Conservation (phyloP, 2,888 invertebrate genomes). For the Acrobasis repandana region DNA sequence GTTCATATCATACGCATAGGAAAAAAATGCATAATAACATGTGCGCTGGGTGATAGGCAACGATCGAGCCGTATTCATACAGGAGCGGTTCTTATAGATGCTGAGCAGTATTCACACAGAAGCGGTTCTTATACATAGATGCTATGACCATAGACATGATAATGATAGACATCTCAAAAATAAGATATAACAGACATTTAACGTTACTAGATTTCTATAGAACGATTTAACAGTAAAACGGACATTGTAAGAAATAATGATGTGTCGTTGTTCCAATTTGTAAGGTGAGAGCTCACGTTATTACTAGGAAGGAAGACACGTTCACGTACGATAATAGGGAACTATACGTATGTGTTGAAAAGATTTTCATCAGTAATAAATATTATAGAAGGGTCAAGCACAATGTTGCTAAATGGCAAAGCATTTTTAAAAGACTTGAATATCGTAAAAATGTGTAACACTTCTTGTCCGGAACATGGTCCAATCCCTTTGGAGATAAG, state of each 20-base stretch:
- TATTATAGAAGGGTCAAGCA: too few species aligned
- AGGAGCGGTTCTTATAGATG: background rate
- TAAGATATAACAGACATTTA: background rate
- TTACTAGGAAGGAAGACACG: background rate
- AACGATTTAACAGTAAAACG: background rate
- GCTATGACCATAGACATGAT: background rate
- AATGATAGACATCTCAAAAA: background rate
- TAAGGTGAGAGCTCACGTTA: background rate
- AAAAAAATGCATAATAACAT: slow-evolving; percentile 34
- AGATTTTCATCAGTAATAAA: too few species aligned
- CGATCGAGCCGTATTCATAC: too few species aligned
- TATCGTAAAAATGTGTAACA: too few species aligned
- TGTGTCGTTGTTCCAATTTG: background rate
- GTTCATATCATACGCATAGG: slow-evolving; percentile 42
- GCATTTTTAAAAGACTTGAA: too few species aligned
- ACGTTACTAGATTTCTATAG: background rate
- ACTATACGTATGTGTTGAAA: too few species aligned
- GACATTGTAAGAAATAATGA: background rate
- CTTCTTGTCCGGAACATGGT: too few species aligned
- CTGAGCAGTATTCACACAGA: background rate
- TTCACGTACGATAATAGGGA: too few species aligned
- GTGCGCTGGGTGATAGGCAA: background rate
- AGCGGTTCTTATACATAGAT: background rate
- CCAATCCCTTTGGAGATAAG: too few species aligned
- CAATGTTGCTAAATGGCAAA: too few species aligned